Base-by-base conservation (phyloP, 2,113 vertebrate species). In the Aldabrachelys gigantea region DNA sequence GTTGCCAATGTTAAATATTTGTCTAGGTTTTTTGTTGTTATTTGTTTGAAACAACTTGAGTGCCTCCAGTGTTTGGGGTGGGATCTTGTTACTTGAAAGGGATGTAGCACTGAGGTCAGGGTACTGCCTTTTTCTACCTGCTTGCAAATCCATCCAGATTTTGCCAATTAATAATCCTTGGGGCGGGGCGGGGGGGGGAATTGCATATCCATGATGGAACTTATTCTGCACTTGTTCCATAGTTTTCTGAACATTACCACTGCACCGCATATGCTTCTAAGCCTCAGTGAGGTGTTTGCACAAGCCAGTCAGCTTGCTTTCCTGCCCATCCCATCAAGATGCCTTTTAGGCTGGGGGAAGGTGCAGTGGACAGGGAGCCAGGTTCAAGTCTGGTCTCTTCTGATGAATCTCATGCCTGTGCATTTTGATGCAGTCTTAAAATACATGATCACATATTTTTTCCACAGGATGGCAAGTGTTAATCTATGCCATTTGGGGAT, bases 361-460 rank as follows among this genome's bases (percentile, higher is more conserved):
- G 75, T 78, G 88, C 69, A 89, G 80, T 52, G 92, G 94, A 93
- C 91, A 93, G 84, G 75, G 87, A 85, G 96, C 91, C 94, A 96
- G 94, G 86, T 93, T 93, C 95, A 96, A 87, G 79, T 82, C 89
- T 82, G 90, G 87, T 76, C 2, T 38, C 54, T 24, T 5, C 35
- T 83, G 54, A 29, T 35, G 1, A 47, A 59, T 29, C 62, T 90
- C 6, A 14, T 76, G 44, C 89, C 85, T 88, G 62, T 80, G 25
- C 69, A 25, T 94, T 49, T 69, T 76, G 82, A 76, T 91, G 75
- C 76, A 87, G 88, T 49, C 86, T 92, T 85, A 19, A 59, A 54
- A 62, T 90, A 69, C 80, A 88, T 94, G 92, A 93, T 96, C 93
- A 92, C 92, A 96, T 92, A 89, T 82, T 91, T 87, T 85, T 84